These are phyloP conservation scores for Leptinotarsa haldemani DNA, from an alignment of 2,888 invertebrate genomes.

Conservation along the genomic window DNA sequence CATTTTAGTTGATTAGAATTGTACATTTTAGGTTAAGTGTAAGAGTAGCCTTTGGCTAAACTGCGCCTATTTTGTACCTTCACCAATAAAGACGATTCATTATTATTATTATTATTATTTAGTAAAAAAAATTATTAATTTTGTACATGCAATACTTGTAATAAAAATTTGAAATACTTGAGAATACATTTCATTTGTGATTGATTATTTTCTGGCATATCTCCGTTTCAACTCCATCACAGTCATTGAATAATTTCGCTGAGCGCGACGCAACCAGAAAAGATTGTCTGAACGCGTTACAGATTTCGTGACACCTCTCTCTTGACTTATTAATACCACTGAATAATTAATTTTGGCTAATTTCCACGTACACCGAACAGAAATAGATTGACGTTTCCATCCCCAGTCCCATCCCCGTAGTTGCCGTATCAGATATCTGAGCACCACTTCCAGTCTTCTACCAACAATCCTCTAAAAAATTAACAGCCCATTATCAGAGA, in stretches of 20 bases:
- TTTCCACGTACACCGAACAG: conserved; percentile 50
- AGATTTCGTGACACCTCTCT: conserved; percentile 42
- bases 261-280: conserved; percentile 35
- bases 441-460: conserved; percentile 56
- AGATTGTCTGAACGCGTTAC: conserved; percentile 38
- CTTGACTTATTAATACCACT: conserved; percentile 50
- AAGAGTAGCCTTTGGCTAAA: too few relatives aligned
- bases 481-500: conserved; percentile 61
- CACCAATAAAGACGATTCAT: too few relatives aligned
- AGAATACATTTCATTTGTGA: background rate
- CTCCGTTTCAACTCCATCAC: background rate
- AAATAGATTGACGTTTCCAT: conserved; percentile 55
- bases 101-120: too few relatives aligned
- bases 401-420: conserved; percentile 28
- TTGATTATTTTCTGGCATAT: background rate
- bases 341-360: conserved; percentile 54
- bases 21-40: too few relatives aligned
- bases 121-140: too few relatives aligned
- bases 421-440: conserved; percentile 48
- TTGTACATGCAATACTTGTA: too few relatives aligned
- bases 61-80: too few relatives aligned
- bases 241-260: conserved; percentile 24
- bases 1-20: too few relatives aligned
- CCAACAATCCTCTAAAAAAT: conserved; percentile 61
- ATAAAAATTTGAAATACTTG: too few relatives aligned